Base-by-base conservation (phyloP, 2,113 vertebrate genomes). In the Hystrix cristata region DNA sequence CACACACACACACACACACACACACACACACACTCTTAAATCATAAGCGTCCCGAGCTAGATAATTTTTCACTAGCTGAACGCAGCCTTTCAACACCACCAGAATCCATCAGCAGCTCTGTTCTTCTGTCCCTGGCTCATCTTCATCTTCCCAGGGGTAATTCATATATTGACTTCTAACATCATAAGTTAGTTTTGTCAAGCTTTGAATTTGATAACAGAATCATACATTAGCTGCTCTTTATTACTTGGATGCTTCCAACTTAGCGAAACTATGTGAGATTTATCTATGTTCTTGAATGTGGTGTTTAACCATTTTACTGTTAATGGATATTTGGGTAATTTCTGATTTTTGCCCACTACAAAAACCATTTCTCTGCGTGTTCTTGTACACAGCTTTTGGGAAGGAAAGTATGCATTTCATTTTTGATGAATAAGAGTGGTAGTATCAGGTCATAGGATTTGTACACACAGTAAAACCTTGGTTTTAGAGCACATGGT, bases 51-150 rank as follows among this genome's bases (percentile, higher is more conserved):
- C 65, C 21, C 71, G 2, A 89, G 16, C 3, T 76, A 11, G 14
- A 81, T 71, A 82, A 13, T 38, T 71, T 96, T 90, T 84, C 94
- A 34, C 27, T 57, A 43, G 87, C 1, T 38, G 46, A 84, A 92
- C 8, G 81, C 12, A 85, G 12, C 11, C 53, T 16, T 74, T 38
- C 55, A 87, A 19, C 51, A 87, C 15, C 5, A 74, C 4, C 3
- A 8, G 86, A 8, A 82, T 81, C 27, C 81, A 82, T 59, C 92
- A 82, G 57, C 1, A 59, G 60, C 46, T 16, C 19, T 18, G 55
- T 4, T 21, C 0, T 23, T 25, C 2, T 81, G 23, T 55, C 15
- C 5, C 18, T 14, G 51, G 48, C 29, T 48, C 13, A 29, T 86
- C 4, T 18, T 3, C 19, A 1, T 8, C n/a, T 76, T 91, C 48